Conservation (phyloP, 2,888 invertebrate genomes). For the Fabriciana adippe region DNA sequence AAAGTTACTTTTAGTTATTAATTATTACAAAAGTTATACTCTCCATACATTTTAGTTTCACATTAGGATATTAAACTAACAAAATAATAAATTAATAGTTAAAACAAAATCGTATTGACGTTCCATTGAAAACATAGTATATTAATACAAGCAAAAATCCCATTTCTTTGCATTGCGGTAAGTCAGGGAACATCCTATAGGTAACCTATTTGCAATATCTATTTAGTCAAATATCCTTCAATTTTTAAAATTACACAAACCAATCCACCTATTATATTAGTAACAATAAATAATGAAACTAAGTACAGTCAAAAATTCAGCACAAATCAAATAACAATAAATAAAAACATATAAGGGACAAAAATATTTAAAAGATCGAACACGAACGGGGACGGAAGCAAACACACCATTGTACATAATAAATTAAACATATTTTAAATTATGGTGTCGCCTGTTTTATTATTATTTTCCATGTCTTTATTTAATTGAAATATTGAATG, state of each 20-base stretch:
- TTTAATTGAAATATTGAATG: no score
- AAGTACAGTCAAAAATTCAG: background rate
- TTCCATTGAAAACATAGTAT: no score
- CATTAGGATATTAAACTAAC: constrained; percentile 9
- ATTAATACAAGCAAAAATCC: no score
- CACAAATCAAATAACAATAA: background rate
- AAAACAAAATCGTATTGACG: no score
- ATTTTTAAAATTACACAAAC: constrained; percentile 1
- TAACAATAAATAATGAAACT: constrained; percentile 7
- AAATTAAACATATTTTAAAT: constrained; percentile 30
- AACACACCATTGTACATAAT: constrained; percentile 15
- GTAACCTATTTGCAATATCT: background rate
- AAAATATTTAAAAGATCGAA: constrained; percentile 4
- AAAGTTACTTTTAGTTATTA: constrained; percentile 5
- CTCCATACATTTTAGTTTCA: background rate
- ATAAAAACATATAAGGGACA: background rate
- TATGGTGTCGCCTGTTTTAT: no score
- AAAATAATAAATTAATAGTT: background rate
- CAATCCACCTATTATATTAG: background rate
- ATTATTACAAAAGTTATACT: background rate
- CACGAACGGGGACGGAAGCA: constrained; percentile 9
- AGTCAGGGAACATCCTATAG: no score
- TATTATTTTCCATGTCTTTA: no score
- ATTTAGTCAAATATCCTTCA: background rate
- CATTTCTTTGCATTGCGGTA: no score